Percentiles rank a stretch among this genome's conserved stretches.
These are phyloP conservation scores for Heliothis peltigera DNA, from an alignment of 2,888 invertebrate species.

Conservation along the genomic window DNA sequence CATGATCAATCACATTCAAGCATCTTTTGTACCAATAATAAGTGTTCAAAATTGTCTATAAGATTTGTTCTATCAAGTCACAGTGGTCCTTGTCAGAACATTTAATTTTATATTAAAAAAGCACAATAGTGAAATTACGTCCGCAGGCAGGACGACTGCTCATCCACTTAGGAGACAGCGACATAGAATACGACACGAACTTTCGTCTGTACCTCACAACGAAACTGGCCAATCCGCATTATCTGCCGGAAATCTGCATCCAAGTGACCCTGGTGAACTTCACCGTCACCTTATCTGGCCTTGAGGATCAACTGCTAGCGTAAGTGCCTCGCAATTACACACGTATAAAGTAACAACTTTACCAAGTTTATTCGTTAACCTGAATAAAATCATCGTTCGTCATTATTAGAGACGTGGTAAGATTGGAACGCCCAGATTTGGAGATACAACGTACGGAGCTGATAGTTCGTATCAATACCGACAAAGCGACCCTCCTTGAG, in stretches of 20 bases:
- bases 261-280: constrained; percentile 98
- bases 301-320: constrained; percentile 98
- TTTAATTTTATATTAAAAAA: no score
- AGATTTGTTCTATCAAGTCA: no score
- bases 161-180: constrained; percentile 95
- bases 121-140: no score
- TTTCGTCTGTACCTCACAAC: constrained; percentile 97
- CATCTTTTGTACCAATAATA: no score
- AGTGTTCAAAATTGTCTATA: no score
- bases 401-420: constrained; percentile 93
- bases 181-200: constrained; percentile 96
- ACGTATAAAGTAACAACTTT: neutral
- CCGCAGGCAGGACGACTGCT: constrained; percentile 93
- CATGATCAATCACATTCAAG: no score
- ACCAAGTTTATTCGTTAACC: no score
- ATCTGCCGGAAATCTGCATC: constrained; percentile 97
- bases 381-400: no score
- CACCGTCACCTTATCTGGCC: constrained; percentile 96
- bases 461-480: constrained; percentile 95
- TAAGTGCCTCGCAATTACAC: constrained; percentile 82
- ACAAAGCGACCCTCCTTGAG: constrained; percentile 94
- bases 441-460: constrained; percentile 95
- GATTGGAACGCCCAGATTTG: constrained; percentile 96
- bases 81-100: no score
- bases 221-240: constrained; percentile 97